A percentile compares a stretch with the other conserved stretches of the same genome.
phyloP scores from a whole-genome alignment of 2,113 vertebrate species.

The Fulmarus glacialis region DNA sequence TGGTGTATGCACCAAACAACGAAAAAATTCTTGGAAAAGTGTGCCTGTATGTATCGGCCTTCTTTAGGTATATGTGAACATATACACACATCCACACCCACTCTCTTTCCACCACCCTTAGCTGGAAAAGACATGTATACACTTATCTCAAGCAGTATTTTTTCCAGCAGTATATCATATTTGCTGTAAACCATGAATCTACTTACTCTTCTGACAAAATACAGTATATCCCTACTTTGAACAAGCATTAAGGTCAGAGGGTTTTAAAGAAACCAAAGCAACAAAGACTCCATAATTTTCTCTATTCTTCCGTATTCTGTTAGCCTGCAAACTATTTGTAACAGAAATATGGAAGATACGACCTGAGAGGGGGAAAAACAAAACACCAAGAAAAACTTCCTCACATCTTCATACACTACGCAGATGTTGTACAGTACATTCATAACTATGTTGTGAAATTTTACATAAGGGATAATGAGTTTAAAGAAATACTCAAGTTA shows the following conservation, averaged over 20 bases:
- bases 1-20: not conserved
- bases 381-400: not conserved
- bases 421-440: not conserved
- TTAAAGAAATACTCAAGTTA: not conserved
- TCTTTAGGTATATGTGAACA: not conserved
- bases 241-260: not conserved
- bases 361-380: not conserved
- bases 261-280: not conserved
- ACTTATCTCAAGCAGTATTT: not conserved
- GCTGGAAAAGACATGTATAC: accelerated
- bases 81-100: accelerated
- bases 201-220: not conserved
- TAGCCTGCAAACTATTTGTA: not conserved
- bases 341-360: not conserved
- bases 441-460: not conserved
- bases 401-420: not conserved
- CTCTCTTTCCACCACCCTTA: not conserved
- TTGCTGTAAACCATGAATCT: not conserved
- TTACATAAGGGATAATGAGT: not conserved
- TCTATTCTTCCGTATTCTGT: not conserved
- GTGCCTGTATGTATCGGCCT: not conserved
- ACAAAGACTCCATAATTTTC: not conserved
- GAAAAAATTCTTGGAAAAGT: not conserved
- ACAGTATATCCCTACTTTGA: not conserved
- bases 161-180: not conserved